Evolutionary conservation across 2,888 invertebrate genomes (phyloP), one percentile per base, ranked within the genome.

Genomic region (Trileptium ribeirensis): DNA sequence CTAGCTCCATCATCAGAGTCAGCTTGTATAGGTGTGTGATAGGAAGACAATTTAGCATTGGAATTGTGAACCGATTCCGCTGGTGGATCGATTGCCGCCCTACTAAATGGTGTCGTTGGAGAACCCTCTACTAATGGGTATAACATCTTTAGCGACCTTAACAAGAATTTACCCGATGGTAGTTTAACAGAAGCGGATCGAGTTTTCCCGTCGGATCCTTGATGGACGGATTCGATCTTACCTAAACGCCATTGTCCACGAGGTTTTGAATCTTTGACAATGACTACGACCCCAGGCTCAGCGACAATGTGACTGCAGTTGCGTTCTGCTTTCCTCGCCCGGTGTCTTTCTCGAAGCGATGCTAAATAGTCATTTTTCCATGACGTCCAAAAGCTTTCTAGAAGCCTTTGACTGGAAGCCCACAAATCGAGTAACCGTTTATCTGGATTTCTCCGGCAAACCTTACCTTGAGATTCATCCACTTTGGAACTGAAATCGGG

Each of bases 11-110:
- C n/a, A n/a, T n/a, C n/a, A n/a, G n/a, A n/a, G n/a, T n/a, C n/a
- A n/a, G n/a, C n/a, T n/a, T n/a, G n/a, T n/a, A n/a, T n/a, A n/a
- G n/a, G 83, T 82, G 1, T 84, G 80, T 0, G 88, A 86, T 1
- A 85, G 85, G 24, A 89, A 81, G 2, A 86, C 84, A 0, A 81
- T 82, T 0, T n/a, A n/a, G n/a, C n/a, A n/a, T n/a, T n/a, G n/a
- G n/a, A n/a, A n/a, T n/a, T n/a, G n/a, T n/a, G n/a, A n/a, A n/a
- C n/a, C n/a, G n/a, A 87, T 84, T 1, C 88, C 36, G 83, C 89
- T 89, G n/a, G 90, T 82, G 83, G 89, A 88, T n/a, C n/a, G n/a
- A n/a, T n/a, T n/a, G n/a, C n/a, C n/a, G n/a, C n/a, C n/a, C n/a
- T n/a, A n/a, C n/a, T n/a, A n/a, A n/a, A n/a, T n/a, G n/a, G n/a